Conservation (phyloP, 35 echinoderm and acorn worm species). For the Ophiothrix spiculata region DNA sequence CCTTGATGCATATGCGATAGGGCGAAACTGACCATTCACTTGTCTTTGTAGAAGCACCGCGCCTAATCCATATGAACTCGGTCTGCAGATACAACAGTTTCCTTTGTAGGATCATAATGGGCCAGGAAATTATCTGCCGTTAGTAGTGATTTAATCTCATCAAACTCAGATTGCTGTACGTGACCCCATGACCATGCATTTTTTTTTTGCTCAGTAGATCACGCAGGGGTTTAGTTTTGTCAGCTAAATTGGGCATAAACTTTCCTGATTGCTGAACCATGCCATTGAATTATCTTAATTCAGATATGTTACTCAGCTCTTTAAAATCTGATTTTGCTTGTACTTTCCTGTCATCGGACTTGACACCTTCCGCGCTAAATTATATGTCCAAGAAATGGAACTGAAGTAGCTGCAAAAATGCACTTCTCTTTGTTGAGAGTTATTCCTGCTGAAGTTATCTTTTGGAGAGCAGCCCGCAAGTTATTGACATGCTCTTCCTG, state of each 20-base stretch:
- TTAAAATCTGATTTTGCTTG: constrained; percentile 16
- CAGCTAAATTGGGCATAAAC: constrained; percentile 32
- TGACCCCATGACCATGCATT: constrained; percentile 31
- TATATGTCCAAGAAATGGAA: constrained; percentile 66
- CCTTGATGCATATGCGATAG: constrained; percentile 55
- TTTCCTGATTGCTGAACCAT: constrained; percentile 45
- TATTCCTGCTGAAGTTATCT: constrained; percentile 42
- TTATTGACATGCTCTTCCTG: constrained; percentile 42
- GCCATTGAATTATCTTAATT: constrained; percentile 40
- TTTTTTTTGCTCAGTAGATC: constrained; percentile 48
- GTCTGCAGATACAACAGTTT: constrained; percentile 45
- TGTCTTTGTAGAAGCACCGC: constrained; percentile 51
- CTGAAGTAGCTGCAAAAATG: constrained; percentile 10
- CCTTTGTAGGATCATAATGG: constrained; percentile 35
- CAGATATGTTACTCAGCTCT: constrained; percentile 11
- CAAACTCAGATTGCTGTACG: constrained; percentile 39
- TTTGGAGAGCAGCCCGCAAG: constrained; percentile 22
- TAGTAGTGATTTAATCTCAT: constrained; percentile 24
- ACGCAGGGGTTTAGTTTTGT: constrained; percentile 29
- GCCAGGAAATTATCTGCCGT: not conserved
- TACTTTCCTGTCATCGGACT: constrained; percentile 41
- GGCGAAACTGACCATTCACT: constrained; percentile 19
- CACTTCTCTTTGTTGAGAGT: constrained; percentile 61
- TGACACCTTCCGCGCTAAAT: constrained; percentile 37
- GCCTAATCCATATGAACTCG: constrained; percentile 45